Conservation (phyloP, 37 sponge, comb jelly and placozoan genomes). For the Diacarnus erythraeanus region DNA sequence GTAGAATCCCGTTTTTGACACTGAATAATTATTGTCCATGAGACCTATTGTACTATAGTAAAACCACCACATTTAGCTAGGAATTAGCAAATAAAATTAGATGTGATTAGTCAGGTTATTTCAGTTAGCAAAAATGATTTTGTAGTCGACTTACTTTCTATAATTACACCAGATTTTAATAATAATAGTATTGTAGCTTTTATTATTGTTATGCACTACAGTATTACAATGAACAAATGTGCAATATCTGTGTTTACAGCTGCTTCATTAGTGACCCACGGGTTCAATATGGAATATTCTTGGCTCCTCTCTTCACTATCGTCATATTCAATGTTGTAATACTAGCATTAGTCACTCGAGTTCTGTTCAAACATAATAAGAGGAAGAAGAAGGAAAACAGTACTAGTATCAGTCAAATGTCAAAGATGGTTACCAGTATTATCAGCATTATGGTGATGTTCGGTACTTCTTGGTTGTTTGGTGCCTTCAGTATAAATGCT, state of each 20-base stretch:
- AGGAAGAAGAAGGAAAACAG: conserved; percentile 3
- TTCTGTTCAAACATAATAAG: conserved; percentile 30
- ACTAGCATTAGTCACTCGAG: conserved; percentile 25
- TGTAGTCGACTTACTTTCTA: no score
- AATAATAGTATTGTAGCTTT: no score
- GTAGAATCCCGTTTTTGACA: no score
- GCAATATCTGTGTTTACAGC: conserved; percentile 21
- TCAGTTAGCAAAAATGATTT: no score
- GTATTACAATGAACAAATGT: no score
- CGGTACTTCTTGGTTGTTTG: conserved; percentile 72
- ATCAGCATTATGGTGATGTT: conserved; percentile 41
- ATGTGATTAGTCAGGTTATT: no score
- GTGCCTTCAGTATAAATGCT: conserved; percentile 38
- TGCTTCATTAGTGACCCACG: conserved; percentile 43
- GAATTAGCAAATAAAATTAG: no score
- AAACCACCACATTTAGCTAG: no score
- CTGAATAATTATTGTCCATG: no score
- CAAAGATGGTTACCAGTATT: conserved; percentile 30
- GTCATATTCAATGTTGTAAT: conserved; percentile 43
- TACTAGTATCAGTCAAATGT: not conserved
- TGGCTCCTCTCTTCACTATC: conserved; percentile 39
- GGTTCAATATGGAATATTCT: conserved; percentile 38
- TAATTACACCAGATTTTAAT: no score
- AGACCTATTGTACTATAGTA: no score
- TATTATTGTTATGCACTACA: no score